Conservation (phyloP, 92 coral and sea anemone species). For the Porites cylindrica region DNA sequence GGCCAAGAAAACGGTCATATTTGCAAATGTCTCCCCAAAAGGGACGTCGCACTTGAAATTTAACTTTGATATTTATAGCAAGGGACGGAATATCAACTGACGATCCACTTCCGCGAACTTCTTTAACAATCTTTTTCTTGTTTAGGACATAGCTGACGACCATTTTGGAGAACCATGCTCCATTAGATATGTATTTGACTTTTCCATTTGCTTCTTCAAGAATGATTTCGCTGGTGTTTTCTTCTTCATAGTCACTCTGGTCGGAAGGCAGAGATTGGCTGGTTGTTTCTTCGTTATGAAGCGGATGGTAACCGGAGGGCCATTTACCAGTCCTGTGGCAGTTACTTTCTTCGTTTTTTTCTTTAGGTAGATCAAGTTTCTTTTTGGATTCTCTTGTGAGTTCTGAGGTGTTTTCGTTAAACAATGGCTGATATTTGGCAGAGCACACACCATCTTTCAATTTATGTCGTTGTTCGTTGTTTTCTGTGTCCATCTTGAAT, state of each 20-base stretch:
- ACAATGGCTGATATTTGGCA: not conserved
- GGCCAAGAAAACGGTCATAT: constrained; percentile 55
- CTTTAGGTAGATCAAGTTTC: too few species aligned
- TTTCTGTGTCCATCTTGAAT: not conserved
- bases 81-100: constrained; percentile 41
- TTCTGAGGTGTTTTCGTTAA: not conserved
- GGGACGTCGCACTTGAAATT: constrained; percentile 44
- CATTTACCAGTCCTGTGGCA: too few species aligned
- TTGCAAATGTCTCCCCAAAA: constrained; percentile 64
- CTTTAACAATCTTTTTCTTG: not conserved
- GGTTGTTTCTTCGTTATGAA: not conserved
- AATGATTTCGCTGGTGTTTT: not conserved
- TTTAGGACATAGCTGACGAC: constrained; percentile 26
- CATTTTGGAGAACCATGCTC: constrained; percentile 61
- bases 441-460: not conserved
- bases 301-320: not conserved
- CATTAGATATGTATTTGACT: constrained; percentile 51
- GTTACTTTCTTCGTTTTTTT: too few species aligned
- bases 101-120: constrained; percentile 42
- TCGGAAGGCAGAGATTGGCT: not conserved
- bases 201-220: not conserved
- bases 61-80: constrained; percentile 49
- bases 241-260: not conserved
- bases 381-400: too few species aligned
- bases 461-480: not conserved